A percentile compares a stretch with the other conserved stretches of the same genome.
Evolutionary conservation across 1,140 invertebrate species (phyloP).

Genomic region (Brachionus asplanchnoidis): DNA sequence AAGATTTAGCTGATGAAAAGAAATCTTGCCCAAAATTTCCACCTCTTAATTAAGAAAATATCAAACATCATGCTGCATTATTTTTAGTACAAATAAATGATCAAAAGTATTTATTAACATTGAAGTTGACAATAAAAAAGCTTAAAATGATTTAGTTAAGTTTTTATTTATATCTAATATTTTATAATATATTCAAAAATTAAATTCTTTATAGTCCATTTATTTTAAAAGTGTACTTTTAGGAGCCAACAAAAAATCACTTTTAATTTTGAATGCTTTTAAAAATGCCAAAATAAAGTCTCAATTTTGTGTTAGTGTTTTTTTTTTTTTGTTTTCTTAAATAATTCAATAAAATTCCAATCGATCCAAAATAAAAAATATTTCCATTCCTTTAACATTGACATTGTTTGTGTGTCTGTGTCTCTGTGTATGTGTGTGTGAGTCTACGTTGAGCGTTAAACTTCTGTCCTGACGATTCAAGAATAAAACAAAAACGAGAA

Average conservation of each 20-base stretch:
- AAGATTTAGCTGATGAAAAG: no score
- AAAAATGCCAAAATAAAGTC: background rate
- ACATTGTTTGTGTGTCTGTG: background rate
- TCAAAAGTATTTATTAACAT: no score
- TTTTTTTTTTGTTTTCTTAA: background rate
- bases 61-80: no score
- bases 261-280: background rate
- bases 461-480: background rate
- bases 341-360: background rate
- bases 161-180: background rate
- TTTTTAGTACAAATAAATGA: no score
- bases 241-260: background rate
- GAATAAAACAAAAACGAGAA: slow-evolving; percentile 15
- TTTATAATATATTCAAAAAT: background rate
- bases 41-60: no score
- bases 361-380: background rate
- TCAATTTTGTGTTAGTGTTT: background rate
- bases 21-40: no score
- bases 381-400: background rate
- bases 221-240: background rate
- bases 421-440: background rate
- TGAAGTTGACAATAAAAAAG: no score
- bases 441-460: background rate
- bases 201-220: background rate
- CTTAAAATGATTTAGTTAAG: background rate